Percentiles rank a stretch among this genome's conserved stretches.
phyloP scores from a whole-genome alignment of 2,888 invertebrate species.

The Philopedon plagiatum region DNA sequence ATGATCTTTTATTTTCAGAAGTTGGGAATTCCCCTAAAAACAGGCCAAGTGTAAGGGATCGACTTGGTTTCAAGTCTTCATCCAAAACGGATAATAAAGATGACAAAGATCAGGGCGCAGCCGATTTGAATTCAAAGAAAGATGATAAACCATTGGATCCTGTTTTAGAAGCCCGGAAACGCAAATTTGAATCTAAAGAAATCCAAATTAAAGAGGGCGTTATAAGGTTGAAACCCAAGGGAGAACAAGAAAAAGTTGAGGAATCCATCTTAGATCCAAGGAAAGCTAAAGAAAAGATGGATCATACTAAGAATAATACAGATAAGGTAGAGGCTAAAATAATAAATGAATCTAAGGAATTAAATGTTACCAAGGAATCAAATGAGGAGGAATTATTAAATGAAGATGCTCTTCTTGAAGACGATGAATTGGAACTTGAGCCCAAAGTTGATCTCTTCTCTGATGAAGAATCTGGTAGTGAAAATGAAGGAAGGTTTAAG shows the following conservation, averaged over 20 bases:
- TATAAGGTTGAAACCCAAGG: constrained; percentile 66
- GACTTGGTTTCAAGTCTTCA: constrained; percentile 56
- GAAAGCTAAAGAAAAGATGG: constrained; percentile 18
- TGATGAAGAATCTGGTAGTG: constrained; percentile 66
- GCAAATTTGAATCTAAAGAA: constrained; percentile 71
- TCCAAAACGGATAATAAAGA: constrained; percentile 53
- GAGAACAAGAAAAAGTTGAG: constrained; percentile 42
- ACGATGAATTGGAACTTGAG: constrained; percentile 59
- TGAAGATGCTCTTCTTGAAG: constrained; percentile 56
- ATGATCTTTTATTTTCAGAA: constrained; percentile 20
- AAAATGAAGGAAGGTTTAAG: constrained; percentile 67
- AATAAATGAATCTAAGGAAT: background rate
- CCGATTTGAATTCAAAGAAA: constrained; percentile 33
- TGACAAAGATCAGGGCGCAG: constrained; percentile 22
- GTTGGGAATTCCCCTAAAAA: constrained; percentile 43
- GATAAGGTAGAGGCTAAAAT: background rate
- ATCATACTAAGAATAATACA: constrained; percentile 13
- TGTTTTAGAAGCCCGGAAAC: constrained; percentile 70
- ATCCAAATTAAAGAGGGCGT: constrained; percentile 69
- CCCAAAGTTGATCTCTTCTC: constrained; percentile 65
- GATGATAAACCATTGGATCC: constrained; percentile 64
- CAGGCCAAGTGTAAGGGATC: constrained; percentile 55
- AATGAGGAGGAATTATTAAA: constrained; percentile 39
- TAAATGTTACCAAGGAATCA: background rate
- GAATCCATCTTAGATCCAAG: constrained; percentile 16